phyloP scores from a whole-genome alignment of 2,888 invertebrate genomes.

The Cenopis cana region DNA sequence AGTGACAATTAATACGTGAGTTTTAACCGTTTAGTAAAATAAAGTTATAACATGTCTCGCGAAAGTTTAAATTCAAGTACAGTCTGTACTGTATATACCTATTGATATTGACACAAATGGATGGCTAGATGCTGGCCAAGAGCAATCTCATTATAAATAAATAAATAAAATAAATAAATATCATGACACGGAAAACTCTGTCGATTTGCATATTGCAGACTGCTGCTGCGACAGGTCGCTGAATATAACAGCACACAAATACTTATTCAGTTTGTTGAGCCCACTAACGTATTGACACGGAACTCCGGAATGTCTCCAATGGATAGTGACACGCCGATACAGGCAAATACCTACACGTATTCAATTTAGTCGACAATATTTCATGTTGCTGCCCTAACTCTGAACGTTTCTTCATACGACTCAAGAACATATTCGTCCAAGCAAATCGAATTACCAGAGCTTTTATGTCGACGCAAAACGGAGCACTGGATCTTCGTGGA shows the following conservation, averaged over 20 bases:
- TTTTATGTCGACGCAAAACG: slow-evolving; percentile 49
- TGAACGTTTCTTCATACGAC: slow-evolving; percentile 59
- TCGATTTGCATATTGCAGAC: too few relatives aligned
- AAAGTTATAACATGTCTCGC: too few relatives aligned
- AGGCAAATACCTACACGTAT: slow-evolving; percentile 76
- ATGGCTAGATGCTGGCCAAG: too few relatives aligned
- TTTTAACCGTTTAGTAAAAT: too few relatives aligned
- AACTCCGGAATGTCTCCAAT: slow-evolving; percentile 16
- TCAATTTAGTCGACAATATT: slow-evolving; percentile 78
- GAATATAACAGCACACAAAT: not conserved
- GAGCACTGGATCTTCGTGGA: slow-evolving; percentile 49
- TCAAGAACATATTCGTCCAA: slow-evolving; percentile 62
- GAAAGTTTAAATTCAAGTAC: too few relatives aligned
- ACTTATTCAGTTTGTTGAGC: slow-evolving; percentile 21
- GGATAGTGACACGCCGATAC: slow-evolving; percentile 37
- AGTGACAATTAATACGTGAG: too few relatives aligned
- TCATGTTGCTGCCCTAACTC: slow-evolving; percentile 68
- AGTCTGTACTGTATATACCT: too few relatives aligned
- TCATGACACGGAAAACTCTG: too few relatives aligned
- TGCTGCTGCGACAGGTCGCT: not conserved
- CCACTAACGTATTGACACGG: slow-evolving; percentile 24
- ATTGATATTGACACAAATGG: too few relatives aligned
- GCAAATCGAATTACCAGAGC: slow-evolving; percentile 60
- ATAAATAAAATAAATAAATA: too few relatives aligned
- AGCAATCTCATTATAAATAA: too few relatives aligned